phyloP scores from a whole-genome alignment of 1,140 invertebrate genomes.

The Habropoda laboriosa region DNA sequence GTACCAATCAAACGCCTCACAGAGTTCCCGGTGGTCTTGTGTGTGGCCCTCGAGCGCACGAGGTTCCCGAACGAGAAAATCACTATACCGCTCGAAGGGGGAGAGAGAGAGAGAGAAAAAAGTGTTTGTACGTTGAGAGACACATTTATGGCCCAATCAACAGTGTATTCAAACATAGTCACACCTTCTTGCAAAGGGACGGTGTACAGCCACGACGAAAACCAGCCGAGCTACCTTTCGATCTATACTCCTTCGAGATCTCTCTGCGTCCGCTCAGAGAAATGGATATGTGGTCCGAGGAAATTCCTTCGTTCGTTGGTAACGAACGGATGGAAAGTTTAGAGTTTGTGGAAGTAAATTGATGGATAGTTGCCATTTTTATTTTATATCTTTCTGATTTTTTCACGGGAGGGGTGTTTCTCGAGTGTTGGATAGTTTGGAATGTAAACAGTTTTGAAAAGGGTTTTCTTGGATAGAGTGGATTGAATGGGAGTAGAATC shows the following conservation, averaged over 20 bases:
- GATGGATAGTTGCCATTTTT: neutral
- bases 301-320: neutral
- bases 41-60: conserved; percentile 65
- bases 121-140: conserved; percentile 73
- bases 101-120: conserved; percentile 59
- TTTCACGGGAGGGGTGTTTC: no score
- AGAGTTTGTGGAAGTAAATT: neutral
- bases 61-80: conserved; percentile 59
- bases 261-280: no score
- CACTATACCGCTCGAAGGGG: conserved; percentile 54
- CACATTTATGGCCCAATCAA: conserved; percentile 82
- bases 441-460: neutral
- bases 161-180: conserved; percentile 80
- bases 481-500: neutral
- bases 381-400: neutral
- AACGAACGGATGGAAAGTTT: fast-evolving
- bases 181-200: conserved; percentile 74
- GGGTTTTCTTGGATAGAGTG: neutral
- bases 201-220: conserved; percentile 65
- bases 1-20: conserved; percentile 74
- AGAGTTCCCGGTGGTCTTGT: conserved; percentile 64
- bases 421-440: neutral
- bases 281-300: neutral
- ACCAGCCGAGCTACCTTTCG: conserved; percentile 32
- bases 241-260: neutral